phyloP scores from a whole-genome alignment of 2,797 vertebrate genomes.

The Poecilia velifera region DNA sequence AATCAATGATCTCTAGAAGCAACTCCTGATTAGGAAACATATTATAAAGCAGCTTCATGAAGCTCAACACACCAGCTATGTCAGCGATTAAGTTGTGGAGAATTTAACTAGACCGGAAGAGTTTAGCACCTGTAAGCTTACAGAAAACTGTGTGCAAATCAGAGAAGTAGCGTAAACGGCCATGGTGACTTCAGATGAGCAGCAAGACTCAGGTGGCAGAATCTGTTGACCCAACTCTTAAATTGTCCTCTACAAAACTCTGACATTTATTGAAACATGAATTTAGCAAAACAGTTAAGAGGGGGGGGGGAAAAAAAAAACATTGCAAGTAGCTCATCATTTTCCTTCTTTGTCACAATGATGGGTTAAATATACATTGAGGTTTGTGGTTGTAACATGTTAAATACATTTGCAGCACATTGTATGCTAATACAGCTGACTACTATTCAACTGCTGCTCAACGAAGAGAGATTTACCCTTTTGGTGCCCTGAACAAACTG shows the following conservation, averaged over 20 bases:
- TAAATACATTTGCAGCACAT: not conserved
- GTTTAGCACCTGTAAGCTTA: too few species aligned
- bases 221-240: not conserved
- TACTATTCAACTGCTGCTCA: not conserved
- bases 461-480: slow-evolving; percentile 2
- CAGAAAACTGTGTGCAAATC: not conserved
- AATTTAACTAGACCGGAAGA: not conserved
- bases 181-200: not conserved
- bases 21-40: not conserved
- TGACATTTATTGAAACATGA: not conserved
- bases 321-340: not conserved
- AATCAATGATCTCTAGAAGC: not conserved
- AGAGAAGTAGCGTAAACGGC: not conserved
- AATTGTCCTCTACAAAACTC: not conserved
- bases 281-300: not conserved
- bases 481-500: not conserved
- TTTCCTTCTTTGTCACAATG: not conserved
- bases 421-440: not conserved
- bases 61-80: not conserved
- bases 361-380: not conserved
- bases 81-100: not conserved
- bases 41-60: not conserved
- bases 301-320: not conserved
- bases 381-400: not conserved
- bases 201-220: not conserved